Conservation (phyloP, 2,888 invertebrate species). For the Coleophora flavipennella region DNA sequence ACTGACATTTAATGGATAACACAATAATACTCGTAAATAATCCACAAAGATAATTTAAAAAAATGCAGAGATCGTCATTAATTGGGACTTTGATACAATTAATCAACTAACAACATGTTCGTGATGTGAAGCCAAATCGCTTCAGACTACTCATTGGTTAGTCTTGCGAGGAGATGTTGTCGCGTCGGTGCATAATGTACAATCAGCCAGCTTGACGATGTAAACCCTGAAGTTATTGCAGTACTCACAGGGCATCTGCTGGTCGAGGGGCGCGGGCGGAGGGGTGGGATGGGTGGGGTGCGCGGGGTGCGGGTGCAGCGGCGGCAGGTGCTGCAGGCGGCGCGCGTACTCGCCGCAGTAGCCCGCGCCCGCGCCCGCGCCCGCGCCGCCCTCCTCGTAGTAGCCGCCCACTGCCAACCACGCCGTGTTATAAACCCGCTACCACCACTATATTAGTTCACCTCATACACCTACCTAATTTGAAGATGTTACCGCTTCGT, state of each 20-base stretch:
- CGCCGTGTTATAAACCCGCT: slow-evolving; percentile 40
- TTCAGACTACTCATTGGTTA: no score
- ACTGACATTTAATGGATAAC: no score
- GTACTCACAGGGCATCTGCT: background rate
- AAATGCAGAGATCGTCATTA: no score
- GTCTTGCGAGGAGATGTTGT: no score
- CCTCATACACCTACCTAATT: slow-evolving; percentile 45
- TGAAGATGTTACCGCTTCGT: slow-evolving; percentile 10
- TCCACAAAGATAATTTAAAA: no score
- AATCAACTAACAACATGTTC: no score
- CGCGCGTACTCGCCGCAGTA: slow-evolving; percentile 61
- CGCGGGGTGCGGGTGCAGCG: slow-evolving; percentile 17
- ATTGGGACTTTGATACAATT: no score
- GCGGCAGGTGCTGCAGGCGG: slow-evolving; percentile 31
- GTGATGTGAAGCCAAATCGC: no score
- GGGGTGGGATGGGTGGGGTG: slow-evolving; percentile 29
- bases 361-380: slow-evolving; percentile 33
- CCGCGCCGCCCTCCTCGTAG: slow-evolving; percentile 59
- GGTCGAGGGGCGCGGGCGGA: background rate
- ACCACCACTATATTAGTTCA: slow-evolving; percentile 5
- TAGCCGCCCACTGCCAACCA: slow-evolving; percentile 69
- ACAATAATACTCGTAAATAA: no score
- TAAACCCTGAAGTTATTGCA: background rate
- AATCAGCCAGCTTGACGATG: no score
- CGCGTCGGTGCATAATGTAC: no score